Evolutionary conservation across 2,113 vertebrate genomes (phyloP), one percentile per base, ranked within the genome.

Genomic region (Dasypus novemcinctus): DNA sequence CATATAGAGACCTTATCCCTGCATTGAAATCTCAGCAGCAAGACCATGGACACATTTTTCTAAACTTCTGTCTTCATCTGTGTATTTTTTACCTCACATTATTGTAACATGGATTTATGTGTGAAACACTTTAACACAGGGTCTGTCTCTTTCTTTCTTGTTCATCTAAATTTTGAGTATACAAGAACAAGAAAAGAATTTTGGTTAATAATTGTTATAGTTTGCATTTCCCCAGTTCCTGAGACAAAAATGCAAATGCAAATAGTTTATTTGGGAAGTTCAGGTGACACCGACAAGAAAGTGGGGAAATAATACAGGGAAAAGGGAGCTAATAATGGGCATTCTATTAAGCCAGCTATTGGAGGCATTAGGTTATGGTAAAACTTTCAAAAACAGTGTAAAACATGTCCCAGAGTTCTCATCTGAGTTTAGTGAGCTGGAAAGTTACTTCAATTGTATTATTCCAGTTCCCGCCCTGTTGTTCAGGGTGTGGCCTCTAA

Each of bases 181-280:
- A 59, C 95, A 85, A 63, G 59, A 86, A 1, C 36, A 81, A 64
- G 41, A 71, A 57, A 69, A n/a, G 0, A 81, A 41, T 81, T n/a
- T 69, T 96, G 17, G 80, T 96, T 81, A 66, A 31, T 69, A 64
- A 82, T 76, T 93, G 4, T 59, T 5, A 68, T 87, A 43, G 69
- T 93, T 93, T 31, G 10, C 1, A 5, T 90, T 83, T 89, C 5
- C 57, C 13, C 36, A 79, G 49, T 27, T 72, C 3, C n/a, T 52
- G 31, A 92, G 52, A 43, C 46, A 57, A 59, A 5, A 33, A 20
- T 74, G 75, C 43, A 36, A 29, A n/a, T 59, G 13, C 13, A 64
- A 29, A 27, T 74, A 29, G 7, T 59, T 64, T 66, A n/a, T 93
- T 41, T 38, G 43, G 81, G 12, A 80, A 74, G 36, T 49, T 38